Conservation (phyloP, 30 jellyfish, hydroid and myxozoan genomes). For the Aurelia sp. region DNA sequence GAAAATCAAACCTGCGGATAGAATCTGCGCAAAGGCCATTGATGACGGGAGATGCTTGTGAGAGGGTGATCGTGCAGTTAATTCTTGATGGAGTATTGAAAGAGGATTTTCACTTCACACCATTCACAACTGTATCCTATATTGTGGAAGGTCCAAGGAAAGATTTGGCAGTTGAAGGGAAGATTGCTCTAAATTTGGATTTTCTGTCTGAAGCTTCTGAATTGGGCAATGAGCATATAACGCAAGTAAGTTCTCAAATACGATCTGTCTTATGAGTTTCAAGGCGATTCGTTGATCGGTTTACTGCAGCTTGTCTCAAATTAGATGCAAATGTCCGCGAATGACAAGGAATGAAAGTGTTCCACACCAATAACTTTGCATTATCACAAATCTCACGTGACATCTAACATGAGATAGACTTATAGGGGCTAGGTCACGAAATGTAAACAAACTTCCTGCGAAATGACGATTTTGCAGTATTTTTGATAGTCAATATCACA, state of each 20-base stretch:
- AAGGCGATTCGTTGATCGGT: neutral
- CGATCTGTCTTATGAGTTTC: neutral
- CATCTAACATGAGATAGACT: too few species aligned
- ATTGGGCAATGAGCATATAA: neutral
- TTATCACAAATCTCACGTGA: too few species aligned
- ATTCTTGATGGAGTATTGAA: constrained; percentile 59
- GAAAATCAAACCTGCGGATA: constrained; percentile 52
- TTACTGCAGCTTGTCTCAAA: too few species aligned
- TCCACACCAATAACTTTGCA: too few species aligned
- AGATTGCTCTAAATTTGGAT: constrained; percentile 30
- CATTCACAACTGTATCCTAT: constrained; percentile 77
- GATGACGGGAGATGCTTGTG: constrained; percentile 39
- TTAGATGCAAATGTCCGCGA: too few species aligned
- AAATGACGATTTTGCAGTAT: too few species aligned
- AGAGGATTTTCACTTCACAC: constrained; percentile 93
- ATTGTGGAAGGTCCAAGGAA: constrained; percentile 76
- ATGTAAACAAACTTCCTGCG: too few species aligned
- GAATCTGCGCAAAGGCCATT: constrained; percentile 15
- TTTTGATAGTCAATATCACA: too few species aligned
- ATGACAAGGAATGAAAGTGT: too few species aligned
- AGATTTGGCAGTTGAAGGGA: constrained; percentile 33
- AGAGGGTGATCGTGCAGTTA: constrained; percentile 56
- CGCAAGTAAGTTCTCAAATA: too few species aligned
- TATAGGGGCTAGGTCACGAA: too few species aligned
- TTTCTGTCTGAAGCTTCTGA: neutral